Conservation (phyloP, 2,888 invertebrate species). For the Invenusta paracnida region DNA sequence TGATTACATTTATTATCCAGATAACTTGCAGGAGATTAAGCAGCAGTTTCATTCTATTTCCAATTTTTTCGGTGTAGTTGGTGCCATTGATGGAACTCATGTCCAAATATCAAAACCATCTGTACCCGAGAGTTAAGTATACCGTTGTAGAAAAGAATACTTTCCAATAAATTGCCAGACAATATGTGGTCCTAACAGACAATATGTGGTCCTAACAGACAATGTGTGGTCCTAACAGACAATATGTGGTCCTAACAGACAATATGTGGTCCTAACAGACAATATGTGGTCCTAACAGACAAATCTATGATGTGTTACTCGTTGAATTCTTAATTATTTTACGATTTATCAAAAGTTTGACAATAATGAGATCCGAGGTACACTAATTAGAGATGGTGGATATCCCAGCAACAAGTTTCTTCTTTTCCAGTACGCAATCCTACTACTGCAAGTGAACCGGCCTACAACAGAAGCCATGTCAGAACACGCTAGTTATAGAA, state of each 20-base stretch:
- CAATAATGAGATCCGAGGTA: background rate
- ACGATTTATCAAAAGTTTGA: background rate
- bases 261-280: background rate
- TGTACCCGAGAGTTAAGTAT: background rate
- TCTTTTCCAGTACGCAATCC: background rate
- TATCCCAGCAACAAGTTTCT: background rate
- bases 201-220: background rate
- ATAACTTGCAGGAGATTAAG: too few species aligned
- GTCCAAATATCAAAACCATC: background rate
- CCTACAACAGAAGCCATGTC: background rate
- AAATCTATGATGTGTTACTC: background rate
- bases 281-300: background rate
- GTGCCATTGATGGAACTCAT: background rate
- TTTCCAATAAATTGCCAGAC: background rate
- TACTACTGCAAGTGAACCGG: background rate
- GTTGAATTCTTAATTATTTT: background rate
- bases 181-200: background rate
- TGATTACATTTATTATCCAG: too few species aligned
- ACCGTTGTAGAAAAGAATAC: background rate
- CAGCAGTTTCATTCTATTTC: too few species aligned
- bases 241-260: background rate
- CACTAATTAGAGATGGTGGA: background rate
- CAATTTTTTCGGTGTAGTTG: too few species aligned
- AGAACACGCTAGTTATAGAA: background rate
- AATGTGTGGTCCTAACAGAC: background rate